These are phyloP conservation scores for Scaptodrosophila lebanonensis DNA, from an alignment of 1,140 invertebrate genomes.

Conservation along the genomic window DNA sequence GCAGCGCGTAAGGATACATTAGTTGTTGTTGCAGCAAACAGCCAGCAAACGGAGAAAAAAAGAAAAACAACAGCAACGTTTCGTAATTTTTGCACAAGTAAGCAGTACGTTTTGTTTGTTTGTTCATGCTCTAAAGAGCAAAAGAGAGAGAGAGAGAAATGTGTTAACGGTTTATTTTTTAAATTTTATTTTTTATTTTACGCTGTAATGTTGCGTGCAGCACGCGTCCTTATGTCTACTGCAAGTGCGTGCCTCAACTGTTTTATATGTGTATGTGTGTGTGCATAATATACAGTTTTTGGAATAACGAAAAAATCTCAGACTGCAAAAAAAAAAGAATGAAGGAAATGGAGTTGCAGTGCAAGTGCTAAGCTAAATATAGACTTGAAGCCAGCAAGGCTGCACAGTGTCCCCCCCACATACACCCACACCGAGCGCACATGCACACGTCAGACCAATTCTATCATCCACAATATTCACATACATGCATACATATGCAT, in stretches of 20 bases:
- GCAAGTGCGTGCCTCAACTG: neutral
- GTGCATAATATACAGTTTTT: slow-evolving; percentile 14
- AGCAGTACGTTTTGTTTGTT: neutral
- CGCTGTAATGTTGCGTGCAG: slow-evolving; percentile 11
- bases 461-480: slow-evolving; percentile 21
- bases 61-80: neutral
- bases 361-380: slow-evolving; percentile 72
- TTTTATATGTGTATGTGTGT: slow-evolving; percentile 11
- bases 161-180: slow-evolving; percentile 10
- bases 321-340: slow-evolving; percentile 25
- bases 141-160: too few relatives aligned
- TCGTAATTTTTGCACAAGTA: neutral
- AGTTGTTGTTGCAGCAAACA: slow-evolving; percentile 14
- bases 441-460: slow-evolving; percentile 47
- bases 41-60: neutral
- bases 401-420: slow-evolving; percentile 53
- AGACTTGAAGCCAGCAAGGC: slow-evolving; percentile 67
- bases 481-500: slow-evolving; percentile 18
- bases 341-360: slow-evolving; percentile 60
- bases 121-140: too few relatives aligned
- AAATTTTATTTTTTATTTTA: slow-evolving; percentile 39
- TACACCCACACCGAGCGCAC: slow-evolving; percentile 46
- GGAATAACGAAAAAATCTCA: neutral
- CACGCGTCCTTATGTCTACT: too few relatives aligned
- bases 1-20: slow-evolving; percentile 33